Conservation (phyloP, 2,113 vertebrate genomes). For the Cebus imitator region DNA sequence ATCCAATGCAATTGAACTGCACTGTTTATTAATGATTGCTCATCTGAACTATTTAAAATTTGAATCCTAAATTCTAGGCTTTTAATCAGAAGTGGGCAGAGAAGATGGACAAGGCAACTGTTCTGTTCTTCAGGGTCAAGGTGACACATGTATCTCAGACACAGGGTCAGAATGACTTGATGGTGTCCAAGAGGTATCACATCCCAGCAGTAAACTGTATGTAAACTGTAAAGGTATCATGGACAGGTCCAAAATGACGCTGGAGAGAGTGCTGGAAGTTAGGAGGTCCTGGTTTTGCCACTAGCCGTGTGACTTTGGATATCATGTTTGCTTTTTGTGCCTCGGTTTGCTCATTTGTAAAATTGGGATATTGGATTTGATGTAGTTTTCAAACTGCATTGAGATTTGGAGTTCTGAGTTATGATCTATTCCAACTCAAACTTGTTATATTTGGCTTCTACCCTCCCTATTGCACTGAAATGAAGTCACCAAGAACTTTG, state of each 20-base stretch:
- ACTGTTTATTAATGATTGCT: neutral
- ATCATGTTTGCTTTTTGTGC: neutral
- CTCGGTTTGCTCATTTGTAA: neutral
- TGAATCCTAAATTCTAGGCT: neutral
- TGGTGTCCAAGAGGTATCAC: neutral
- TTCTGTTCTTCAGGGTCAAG: neutral
- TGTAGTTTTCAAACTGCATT: neutral
- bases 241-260: neutral
- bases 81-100: neutral
- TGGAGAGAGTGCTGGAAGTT: neutral
- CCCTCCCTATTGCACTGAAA: neutral
- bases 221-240: accelerated
- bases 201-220: too few species aligned
- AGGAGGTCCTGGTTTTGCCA: neutral
- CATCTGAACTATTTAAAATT: neutral
- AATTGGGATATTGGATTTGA: neutral
- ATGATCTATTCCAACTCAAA: neutral
- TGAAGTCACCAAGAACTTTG: neutral
- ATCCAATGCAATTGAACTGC: neutral
- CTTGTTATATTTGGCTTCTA: neutral
- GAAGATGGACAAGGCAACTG: neutral
- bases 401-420: neutral
- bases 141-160: neutral
- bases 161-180: neutral
- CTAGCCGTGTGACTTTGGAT: neutral